These are phyloP conservation scores for Homalodisca vitripennis DNA, from an alignment of 1,140 invertebrate genomes.

Conservation along the genomic window DNA sequence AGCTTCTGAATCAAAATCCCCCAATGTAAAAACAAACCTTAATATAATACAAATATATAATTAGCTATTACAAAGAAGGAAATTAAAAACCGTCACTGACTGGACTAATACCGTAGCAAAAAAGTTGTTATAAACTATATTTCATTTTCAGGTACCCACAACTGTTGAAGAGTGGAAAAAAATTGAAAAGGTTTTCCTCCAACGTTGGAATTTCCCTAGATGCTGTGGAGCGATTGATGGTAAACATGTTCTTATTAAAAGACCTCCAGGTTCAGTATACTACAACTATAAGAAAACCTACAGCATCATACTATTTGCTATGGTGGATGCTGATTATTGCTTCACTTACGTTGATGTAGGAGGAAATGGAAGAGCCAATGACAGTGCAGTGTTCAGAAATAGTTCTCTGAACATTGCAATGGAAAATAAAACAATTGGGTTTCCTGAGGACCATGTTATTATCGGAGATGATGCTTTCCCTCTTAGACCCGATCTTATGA, in stretches of 20 bases:
- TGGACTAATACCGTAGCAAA: too few species aligned
- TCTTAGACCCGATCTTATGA: slow-evolving; percentile 28
- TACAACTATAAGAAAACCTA: slow-evolving; percentile 1
- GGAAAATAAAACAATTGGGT: slow-evolving; percentile 29
- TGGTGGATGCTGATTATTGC: slow-evolving; percentile 5
- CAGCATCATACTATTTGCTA: neutral
- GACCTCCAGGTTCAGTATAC: slow-evolving; percentile 7
- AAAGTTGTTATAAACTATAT: neutral
- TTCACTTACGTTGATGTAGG: slow-evolving; percentile 13
- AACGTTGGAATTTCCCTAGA: slow-evolving; percentile 4
- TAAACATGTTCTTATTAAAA: neutral
- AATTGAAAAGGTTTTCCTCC: neutral
- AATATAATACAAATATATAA: too few species aligned
- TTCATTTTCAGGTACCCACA: neutral
- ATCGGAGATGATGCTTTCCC: slow-evolving; percentile 36
- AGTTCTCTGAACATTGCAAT: slow-evolving; percentile 30
- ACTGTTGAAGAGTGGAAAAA: slow-evolving; percentile 6
- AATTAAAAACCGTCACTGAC: too few species aligned
- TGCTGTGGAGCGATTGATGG: slow-evolving; percentile 1
- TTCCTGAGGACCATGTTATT: slow-evolving; percentile 29
- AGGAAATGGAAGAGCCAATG: slow-evolving; percentile 27
- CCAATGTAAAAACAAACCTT: too few species aligned
- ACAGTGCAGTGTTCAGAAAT: slow-evolving; percentile 25
- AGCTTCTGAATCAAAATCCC: too few species aligned
- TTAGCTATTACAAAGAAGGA: too few species aligned